Base-by-base conservation (phyloP, 2,797 vertebrate species). In the Manis javanica region DNA sequence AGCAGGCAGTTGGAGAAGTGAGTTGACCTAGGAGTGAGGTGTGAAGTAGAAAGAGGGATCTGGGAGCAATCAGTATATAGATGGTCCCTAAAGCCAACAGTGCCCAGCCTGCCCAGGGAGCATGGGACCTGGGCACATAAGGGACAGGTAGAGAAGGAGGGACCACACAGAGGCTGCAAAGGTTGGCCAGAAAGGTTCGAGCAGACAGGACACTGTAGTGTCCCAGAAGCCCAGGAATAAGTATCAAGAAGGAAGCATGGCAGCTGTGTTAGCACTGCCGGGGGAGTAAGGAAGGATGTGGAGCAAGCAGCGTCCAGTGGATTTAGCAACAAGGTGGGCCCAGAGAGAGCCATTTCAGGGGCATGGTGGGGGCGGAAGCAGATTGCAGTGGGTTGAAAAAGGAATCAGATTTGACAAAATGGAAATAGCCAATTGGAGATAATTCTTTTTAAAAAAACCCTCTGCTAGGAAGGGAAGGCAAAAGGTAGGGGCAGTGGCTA, bases 311-410 rank as follows among this genome's bases (percentile, higher is more conserved):
- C 29, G 93, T 94, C 97, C 97, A 96, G 97, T 98, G 95, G 94
- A 98, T 98, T 98, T 98, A 98, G 97, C 87, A 98, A 98, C 97
- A 96, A 97, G 96, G 97, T 97, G 97, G 97, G 97, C 97, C 94
- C 88, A 51, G 96, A 3, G 0, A 95, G 97, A 97, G 96, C 97
- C 97, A 96, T 97, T 98, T 97, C 92, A 84, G 95, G 95, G 97
- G 95, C 97, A 96, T 72, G 86, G 82, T 94, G 95, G 96, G 85
- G 97, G 97, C 79, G 97, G 97, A 84, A 97, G 95, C 97, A 98
- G 97, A 98, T 98, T 98, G 97, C 96, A 97, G 97, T 98, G 97
- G 97, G 97, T 74, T 97, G 97, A 91, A 91, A 94, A 91, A 97
- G 84, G 92, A 97, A 97, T 97, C 29, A 57, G 83, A 97, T 96